These are phyloP conservation scores for Gopherus evgoodei DNA, from an alignment of 2,113 vertebrate species.

Conservation along the genomic window DNA sequence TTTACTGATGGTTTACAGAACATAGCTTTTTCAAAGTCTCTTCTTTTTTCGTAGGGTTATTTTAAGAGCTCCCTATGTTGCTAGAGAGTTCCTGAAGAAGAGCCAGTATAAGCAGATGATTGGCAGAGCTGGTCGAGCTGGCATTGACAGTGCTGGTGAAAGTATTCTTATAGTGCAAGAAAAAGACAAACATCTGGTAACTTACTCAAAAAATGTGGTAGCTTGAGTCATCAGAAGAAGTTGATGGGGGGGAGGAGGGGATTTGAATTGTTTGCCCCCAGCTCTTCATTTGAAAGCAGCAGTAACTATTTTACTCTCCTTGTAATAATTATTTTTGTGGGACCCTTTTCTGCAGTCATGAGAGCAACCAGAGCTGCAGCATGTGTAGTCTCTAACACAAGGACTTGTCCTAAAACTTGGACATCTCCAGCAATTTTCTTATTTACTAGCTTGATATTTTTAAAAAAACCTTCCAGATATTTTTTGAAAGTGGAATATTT, in stretches of 20 bases:
- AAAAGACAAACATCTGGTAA: conserved; percentile 88
- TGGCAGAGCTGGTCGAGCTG: conserved; percentile 94
- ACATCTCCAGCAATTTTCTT: not conserved
- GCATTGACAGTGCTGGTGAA: conserved; percentile 91
- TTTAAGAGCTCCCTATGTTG: conserved; percentile 93
- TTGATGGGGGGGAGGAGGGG: not conserved
- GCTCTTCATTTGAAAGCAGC: not conserved
- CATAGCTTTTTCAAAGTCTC: not conserved
- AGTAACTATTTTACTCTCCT: not conserved
- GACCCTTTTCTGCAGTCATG: not conserved
- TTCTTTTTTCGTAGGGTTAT: conserved; percentile 85
- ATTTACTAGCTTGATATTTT: not conserved
- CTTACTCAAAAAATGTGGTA: not conserved
- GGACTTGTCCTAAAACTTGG: not conserved
- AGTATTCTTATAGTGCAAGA: conserved; percentile 94
- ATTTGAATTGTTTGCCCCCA: not conserved
- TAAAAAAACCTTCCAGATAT: not conserved
- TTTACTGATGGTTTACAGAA: not conserved
- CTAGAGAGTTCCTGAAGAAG: conserved; percentile 90
- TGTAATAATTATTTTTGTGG: not conserved
- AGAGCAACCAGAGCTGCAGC: not conserved
- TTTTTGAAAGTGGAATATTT: not conserved
- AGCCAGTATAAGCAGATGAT: conserved; percentile 98
- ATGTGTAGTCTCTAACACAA: not conserved
- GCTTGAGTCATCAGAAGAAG: not conserved